Evolutionary conservation across 2,888 invertebrate genomes (phyloP), one percentile per base, ranked within the genome.

Genomic region (Parapristionchus giblindavisi): DNA sequence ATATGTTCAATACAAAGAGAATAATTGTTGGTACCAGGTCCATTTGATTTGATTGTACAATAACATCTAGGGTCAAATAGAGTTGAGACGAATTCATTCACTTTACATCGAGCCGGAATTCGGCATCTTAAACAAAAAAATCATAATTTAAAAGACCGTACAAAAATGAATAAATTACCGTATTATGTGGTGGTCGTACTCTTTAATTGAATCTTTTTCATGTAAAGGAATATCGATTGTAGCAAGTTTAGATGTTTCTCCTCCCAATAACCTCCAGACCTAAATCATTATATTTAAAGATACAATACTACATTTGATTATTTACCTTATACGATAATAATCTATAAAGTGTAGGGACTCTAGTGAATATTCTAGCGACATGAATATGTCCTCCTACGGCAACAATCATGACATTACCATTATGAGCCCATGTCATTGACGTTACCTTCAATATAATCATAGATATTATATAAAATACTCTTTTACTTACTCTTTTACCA

Each of bases 381-480:
- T 76, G 87, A n/a, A 86, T 65, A 86, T 93, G 93, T 21, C 97
- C 97, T 3, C 94, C 94, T 4, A 94, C 94, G 78, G 98, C 92
- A 89, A 98, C 97, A 81, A 99, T 91, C 38, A 98, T 91, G 83
- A 78, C 79, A 17, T 32, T 14, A 88, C 97, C 98, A 89, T 96
- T 96, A 91, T 98, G 97, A 38, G 96, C 98, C 98, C 98, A 99
- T 11, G 97, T 97, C 87, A 99, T 90, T 1, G 96, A 95, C 68
- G 95, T 93, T 73, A 97, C 71, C 71, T 70, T n/a, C n/a, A 51
- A 48, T 27, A 21, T 4, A 11, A 24, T 24, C 24, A n/a, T 24
- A 21, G 24, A 21, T 36, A n/a, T 14, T 60, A 27, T 27, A 60
- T 14, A 27, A 24, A 54, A n/a, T 54, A 24, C n/a, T 54, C n/a